A percentile compares a stretch with the other conserved stretches of the same genome.
Conservation (phyloP, 2,113 vertebrate genomes). For the Marmota flaviventris region DNA sequence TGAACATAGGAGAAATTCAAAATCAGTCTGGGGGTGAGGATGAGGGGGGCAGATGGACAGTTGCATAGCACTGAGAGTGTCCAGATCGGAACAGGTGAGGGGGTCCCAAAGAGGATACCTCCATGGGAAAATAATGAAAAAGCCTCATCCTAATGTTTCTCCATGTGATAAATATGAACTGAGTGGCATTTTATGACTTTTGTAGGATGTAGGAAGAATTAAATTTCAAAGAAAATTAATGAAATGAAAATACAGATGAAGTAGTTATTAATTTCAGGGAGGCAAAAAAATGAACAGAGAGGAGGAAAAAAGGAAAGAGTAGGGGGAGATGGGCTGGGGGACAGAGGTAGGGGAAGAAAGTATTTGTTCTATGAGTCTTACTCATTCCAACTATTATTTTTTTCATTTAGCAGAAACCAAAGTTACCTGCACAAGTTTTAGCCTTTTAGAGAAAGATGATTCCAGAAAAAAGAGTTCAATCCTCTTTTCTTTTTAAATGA, state of each 20-base stretch:
- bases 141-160: neutral
- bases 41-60: too few relatives aligned
- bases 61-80: fast-evolving
- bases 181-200: neutral
- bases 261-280: neutral
- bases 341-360: neutral
- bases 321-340: neutral
- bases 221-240: slow-evolving; percentile 22
- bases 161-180: neutral
- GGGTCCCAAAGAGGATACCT: neutral
- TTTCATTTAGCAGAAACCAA: neutral
- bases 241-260: slow-evolving; percentile 14
- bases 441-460: slow-evolving; percentile 9
- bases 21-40: neutral
- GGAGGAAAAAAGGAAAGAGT: too few relatives aligned
- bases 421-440: neutral
- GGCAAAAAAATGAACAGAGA: neutral
- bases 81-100: neutral
- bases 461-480: slow-evolving; percentile 30
- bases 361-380: neutral
- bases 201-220: neutral
- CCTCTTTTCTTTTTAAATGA: neutral
- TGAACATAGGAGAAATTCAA: neutral
- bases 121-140: neutral
- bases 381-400: neutral